These are phyloP conservation scores for Hybos culiciformis DNA, from an alignment of 2,888 invertebrate genomes.

Conservation along the genomic window DNA sequence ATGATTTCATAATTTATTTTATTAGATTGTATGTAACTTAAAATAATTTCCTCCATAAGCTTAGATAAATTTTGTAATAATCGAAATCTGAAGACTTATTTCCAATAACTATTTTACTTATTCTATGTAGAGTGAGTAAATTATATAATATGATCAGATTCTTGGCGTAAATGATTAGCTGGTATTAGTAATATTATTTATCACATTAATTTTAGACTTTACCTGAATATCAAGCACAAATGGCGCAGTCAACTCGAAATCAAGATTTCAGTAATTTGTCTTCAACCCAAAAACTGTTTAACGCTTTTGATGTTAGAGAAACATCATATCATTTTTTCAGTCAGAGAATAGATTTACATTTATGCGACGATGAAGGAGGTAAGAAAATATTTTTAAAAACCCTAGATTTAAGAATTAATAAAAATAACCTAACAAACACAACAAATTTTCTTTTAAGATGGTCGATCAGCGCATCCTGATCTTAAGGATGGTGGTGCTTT, in stretches of 20 bases:
- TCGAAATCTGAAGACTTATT: too few species aligned
- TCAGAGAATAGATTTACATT: constrained; percentile 85
- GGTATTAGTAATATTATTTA: not conserved
- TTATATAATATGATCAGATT: too few species aligned
- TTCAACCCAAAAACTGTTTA: constrained; percentile 51
- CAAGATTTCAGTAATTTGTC: constrained; percentile 29
- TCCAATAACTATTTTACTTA: too few species aligned
- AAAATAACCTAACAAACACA: constrained; percentile 2
- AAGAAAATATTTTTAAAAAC: constrained; percentile 22
- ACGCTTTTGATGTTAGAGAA: constrained; percentile 84
- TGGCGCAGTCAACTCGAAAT: constrained; percentile 40
- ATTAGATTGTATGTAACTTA: too few species aligned
- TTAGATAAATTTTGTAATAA: too few species aligned
- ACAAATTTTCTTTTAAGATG: constrained; percentile 42
- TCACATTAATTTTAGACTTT: constrained; percentile 2
- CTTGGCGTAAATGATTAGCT: too few species aligned
- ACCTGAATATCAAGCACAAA: constrained; percentile 57
- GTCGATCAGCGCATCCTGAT: constrained; percentile 71
- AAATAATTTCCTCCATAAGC: too few species aligned
- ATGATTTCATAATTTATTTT: too few species aligned
- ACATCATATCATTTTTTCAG: constrained; percentile 94
- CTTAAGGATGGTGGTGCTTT: constrained; percentile 82
- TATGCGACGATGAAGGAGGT: constrained; percentile 91
- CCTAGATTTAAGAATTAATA: not conserved
- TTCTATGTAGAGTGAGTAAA: too few species aligned